Conservation (phyloP, 1,140 invertebrate species). For the Phymorhynchus buccinoides region DNA sequence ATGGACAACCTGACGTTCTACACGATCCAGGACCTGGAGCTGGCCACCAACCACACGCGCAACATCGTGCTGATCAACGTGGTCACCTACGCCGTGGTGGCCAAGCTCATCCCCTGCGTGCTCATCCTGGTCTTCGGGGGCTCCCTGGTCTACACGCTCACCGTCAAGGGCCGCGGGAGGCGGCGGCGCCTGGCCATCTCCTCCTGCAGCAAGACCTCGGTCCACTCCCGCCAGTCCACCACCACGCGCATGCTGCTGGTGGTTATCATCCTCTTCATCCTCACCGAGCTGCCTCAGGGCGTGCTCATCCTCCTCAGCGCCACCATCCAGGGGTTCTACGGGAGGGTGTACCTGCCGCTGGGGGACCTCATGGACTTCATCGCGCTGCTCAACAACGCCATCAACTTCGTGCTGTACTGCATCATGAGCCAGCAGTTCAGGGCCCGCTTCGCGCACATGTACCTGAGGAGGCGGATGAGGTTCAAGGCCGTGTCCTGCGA, state of each 20-base stretch:
- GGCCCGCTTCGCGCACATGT: slow-evolving; percentile 80
- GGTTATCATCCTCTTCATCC: slow-evolving; percentile 82
- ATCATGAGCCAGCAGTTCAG: slow-evolving; percentile 94
- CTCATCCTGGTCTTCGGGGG: slow-evolving; percentile 74
- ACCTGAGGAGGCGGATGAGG: slow-evolving; percentile 52
- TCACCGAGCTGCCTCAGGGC: slow-evolving; percentile 87
- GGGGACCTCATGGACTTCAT: slow-evolving; percentile 93
- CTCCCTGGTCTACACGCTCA: slow-evolving; percentile 74
- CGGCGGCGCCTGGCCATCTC: slow-evolving; percentile 62
- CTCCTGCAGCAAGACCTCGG: slow-evolving; percentile 53
- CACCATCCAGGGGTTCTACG: slow-evolving; percentile 61
- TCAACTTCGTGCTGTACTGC: slow-evolving; percentile 95
- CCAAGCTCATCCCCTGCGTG: slow-evolving; percentile 74
- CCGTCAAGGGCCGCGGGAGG: slow-evolving; percentile 67
- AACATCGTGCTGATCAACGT: slow-evolving; percentile 61
- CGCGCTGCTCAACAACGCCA: slow-evolving; percentile 90
- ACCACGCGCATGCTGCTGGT: slow-evolving; percentile 76
- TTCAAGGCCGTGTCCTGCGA: slow-evolving; percentile 27
- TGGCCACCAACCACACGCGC: slow-evolving; percentile 58
- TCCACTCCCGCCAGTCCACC: slow-evolving; percentile 81
- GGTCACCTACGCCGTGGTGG: slow-evolving; percentile 66
- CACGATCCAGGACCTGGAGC: slow-evolving; percentile 72
- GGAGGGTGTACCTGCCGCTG: slow-evolving; percentile 76
- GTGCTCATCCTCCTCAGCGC: slow-evolving; percentile 70
- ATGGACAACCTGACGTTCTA: slow-evolving; percentile 52